Conservation (phyloP, 2,888 invertebrate genomes). For the Chrysina gloriosa region DNA sequence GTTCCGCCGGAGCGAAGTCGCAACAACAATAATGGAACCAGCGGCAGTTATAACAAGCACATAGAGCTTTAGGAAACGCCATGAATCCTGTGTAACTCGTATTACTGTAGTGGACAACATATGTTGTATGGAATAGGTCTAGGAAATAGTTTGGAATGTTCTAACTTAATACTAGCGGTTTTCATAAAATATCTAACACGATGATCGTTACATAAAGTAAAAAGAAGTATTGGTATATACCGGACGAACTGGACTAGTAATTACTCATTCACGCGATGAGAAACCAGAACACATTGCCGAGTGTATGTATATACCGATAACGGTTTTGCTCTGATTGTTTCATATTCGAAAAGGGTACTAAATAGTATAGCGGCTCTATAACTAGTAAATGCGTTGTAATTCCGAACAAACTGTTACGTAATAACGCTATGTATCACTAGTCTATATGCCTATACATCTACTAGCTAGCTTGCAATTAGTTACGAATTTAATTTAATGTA, state of each 20-base stretch:
- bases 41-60: background rate
- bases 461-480: too few species aligned
- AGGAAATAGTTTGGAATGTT: slow-evolving; percentile 15
- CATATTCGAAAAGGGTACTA: slow-evolving; percentile 28
- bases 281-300: slow-evolving; percentile 9
- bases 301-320: slow-evolving; percentile 22
- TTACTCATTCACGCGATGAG: slow-evolving; percentile 28
- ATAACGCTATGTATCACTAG: too few species aligned
- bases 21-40: background rate
- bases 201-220: slow-evolving; percentile 19
- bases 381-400: background rate
- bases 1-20: background rate
- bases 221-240: slow-evolving; percentile 2
- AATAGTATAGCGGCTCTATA: slow-evolving; percentile 4
- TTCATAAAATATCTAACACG: slow-evolving; percentile 7
- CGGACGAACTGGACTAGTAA: slow-evolving; percentile 6
- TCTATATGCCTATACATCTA: too few species aligned
- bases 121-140: background rate
- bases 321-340: slow-evolving; percentile 33
- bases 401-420: slow-evolving; percentile 3
- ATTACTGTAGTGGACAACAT: slow-evolving; percentile 1
- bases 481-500: background rate
- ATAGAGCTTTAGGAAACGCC: background rate
- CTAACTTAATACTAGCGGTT: background rate
- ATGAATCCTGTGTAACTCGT: background rate